These are phyloP conservation scores for Cossypha caffra DNA, from an alignment of 2,797 vertebrate genomes.

Conservation along the genomic window DNA sequence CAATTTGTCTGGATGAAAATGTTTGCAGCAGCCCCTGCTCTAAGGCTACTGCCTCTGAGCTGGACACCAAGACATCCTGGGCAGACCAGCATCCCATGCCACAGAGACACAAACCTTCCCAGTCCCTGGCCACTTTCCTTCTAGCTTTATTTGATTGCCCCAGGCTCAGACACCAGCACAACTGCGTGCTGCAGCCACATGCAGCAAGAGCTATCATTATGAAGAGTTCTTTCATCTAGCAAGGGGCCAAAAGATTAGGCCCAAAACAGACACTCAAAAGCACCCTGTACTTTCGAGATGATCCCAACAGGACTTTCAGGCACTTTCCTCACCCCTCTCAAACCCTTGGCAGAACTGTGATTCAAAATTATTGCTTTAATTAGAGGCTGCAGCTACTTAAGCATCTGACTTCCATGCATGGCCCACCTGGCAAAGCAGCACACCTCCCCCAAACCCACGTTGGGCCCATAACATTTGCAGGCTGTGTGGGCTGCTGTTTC, in stretches of 20 bases:
- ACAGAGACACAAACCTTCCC: background rate
- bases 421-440: slow-evolving; percentile 20
- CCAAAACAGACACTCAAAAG: background rate
- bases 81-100: background rate
- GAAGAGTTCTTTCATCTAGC: background rate
- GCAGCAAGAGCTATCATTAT: background rate
- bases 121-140: background rate
- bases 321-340: background rate
- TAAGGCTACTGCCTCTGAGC: background rate
- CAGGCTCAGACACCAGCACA: background rate
- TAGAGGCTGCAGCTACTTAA: background rate
- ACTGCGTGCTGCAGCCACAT: background rate
- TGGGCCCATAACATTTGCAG: background rate
- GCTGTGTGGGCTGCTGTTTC: slow-evolving; percentile 49
- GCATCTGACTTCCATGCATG: background rate
- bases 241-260: background rate
- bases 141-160: background rate
- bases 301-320: background rate
- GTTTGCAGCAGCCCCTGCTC: background rate
- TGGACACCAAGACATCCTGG: background rate
- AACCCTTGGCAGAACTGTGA: background rate
- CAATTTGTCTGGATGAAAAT: background rate
- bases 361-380: background rate
- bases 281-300: background rate
- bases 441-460: background rate